Conservation (phyloP, 2,888 invertebrate genomes). For the Megaustenia siamemsis region DNA sequence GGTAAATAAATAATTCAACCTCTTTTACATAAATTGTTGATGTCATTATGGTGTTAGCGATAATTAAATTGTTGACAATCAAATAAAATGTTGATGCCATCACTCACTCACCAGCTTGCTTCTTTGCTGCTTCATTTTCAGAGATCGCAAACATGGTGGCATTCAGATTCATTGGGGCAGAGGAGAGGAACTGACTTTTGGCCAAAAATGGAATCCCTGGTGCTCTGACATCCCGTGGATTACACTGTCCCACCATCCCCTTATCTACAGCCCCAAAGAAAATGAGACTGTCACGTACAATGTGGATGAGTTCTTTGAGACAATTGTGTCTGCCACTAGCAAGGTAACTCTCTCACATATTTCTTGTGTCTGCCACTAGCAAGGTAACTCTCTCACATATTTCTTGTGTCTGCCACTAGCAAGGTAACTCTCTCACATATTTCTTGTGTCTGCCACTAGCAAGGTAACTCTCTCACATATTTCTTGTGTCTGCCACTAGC, state of each 20-base stretch:
- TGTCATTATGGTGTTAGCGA: too few species aligned
- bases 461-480: too few species aligned
- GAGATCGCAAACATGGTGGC: conserved; percentile 86
- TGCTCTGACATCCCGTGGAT: conserved; percentile 88
- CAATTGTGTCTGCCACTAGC: conserved; percentile 70
- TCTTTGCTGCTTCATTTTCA: conserved; percentile 81
- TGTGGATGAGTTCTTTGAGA: conserved; percentile 80
- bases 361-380: neutral
- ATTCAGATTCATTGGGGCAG: conserved; percentile 89
- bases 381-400: neutral
- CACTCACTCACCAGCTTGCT: too few species aligned
- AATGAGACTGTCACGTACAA: conserved; percentile 79
- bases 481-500: too few species aligned
- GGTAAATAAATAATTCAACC: too few species aligned
- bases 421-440: too few species aligned
- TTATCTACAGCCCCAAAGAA: conserved; percentile 78
- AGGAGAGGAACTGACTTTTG: conserved; percentile 84
- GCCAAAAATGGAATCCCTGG: conserved; percentile 90
- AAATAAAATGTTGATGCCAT: too few species aligned
- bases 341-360: conserved; percentile 55
- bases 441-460: too few species aligned
- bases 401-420: too few species aligned
- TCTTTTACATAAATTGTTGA: too few species aligned
- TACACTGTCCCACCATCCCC: conserved; percentile 90
- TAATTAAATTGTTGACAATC: too few species aligned